Percentiles rank a stretch among this genome's conserved stretches.
Evolutionary conservation across 2,888 invertebrate species (phyloP).

Genomic region (Lingula anatina): DNA sequence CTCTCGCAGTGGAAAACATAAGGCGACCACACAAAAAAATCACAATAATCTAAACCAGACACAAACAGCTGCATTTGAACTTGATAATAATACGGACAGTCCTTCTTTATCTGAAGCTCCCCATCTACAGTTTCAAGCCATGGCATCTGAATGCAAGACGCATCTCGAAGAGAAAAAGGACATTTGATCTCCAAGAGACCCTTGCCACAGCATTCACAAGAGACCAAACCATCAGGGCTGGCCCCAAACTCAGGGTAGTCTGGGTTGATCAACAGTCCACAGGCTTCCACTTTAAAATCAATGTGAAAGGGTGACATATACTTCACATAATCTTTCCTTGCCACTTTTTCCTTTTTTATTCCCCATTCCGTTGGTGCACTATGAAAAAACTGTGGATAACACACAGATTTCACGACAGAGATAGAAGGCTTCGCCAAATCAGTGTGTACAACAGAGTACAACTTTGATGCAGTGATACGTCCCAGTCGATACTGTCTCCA

Average conservation of each 20-base stretch:
- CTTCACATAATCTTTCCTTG: constrained; percentile 3
- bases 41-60: constrained; percentile 9
- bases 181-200: constrained; percentile 12
- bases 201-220: constrained; percentile 12
- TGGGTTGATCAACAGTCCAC: constrained; percentile 4
- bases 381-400: too few species aligned
- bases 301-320: neutral
- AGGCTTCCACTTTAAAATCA: constrained; percentile 1
- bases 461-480: too few species aligned
- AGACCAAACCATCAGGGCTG: constrained; percentile 11
- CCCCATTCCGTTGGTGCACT: constrained; percentile 7
- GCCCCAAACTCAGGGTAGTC: constrained; percentile 9
- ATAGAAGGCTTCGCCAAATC: too few species aligned
- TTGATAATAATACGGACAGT: too few species aligned
- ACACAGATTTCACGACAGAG: too few species aligned
- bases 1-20: constrained; percentile 6
- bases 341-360: constrained; percentile 1
- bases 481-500: too few species aligned
- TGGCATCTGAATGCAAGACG: neutral
- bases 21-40: constrained; percentile 15
- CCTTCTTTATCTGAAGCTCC: constrained; percentile 1
- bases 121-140: constrained; percentile 1
- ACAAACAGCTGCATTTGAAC: constrained; percentile 15
- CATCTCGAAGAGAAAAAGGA: too few species aligned
- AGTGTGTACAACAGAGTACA: too few species aligned